Base-by-base conservation (phyloP, 2,113 vertebrate species). In the Uropsilus gracilis region DNA sequence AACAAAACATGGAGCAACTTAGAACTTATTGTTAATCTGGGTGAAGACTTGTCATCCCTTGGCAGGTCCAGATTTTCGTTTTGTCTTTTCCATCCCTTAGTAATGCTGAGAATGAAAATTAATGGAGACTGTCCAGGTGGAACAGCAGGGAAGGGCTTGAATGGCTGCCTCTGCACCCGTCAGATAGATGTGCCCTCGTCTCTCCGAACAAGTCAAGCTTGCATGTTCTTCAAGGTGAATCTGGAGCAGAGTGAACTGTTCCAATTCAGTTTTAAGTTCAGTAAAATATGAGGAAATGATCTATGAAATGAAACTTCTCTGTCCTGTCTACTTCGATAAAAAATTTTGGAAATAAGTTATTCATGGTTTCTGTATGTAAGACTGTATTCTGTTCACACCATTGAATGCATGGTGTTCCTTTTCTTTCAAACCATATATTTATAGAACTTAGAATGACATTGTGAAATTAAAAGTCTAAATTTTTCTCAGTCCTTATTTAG, bases 221-320 rank as follows among this genome's bases (percentile, higher is more conserved):
- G 18, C 71, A 50, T 44, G 57, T 9, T 90, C 53, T 81, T 72
- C 78, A 76, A 66, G 69, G 73, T 71, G 44, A 89, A 39, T 57
- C 68, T 71, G 39, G 30, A 66, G 10, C 61, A 72, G 22, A 77
- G 53, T 81, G 61, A 91, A 86, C 32, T 30, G 13, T 66, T 80
- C 17, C 82, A 82, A 93, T 91, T 72, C 73, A 77, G 46, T 93
- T 91, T 93, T 68, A 95, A 91, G 39, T 93, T 93, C 48, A 73
- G 20, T 86, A 84, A 91, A 94, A 82, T 86, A 78, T 48, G 59
- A 83, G 55, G 34, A 89, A 93, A 97, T 91, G 28, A 64, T 69
- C 83, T 85, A 86, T 91, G 90, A 95, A 91, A 86, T 95, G 83
- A 82, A 85, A 89, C 50, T 80, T 63, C 50, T 92, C 48, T 63